phyloP scores from a whole-genome alignment of 2,797 vertebrate species.

The Squalus acanthias region DNA sequence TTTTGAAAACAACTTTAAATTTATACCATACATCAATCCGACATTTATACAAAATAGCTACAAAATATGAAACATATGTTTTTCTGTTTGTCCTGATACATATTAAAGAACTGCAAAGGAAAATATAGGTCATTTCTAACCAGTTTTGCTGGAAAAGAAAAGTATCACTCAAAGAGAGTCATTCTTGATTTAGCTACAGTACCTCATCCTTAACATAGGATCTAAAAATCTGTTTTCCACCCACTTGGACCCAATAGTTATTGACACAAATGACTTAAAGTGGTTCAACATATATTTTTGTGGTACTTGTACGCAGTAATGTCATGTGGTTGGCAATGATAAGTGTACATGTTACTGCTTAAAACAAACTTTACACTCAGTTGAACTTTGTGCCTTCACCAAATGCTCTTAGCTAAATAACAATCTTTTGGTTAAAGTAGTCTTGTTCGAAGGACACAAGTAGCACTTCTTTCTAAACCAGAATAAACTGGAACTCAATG shows the following conservation, averaged over 20 bases:
- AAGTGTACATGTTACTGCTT: conserved; percentile 29
- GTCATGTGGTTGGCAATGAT: background rate
- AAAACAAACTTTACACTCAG: conserved; percentile 16
- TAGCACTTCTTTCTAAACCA: conserved; percentile 21
- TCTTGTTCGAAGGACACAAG: conserved; percentile 21
- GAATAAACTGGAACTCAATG: conserved; percentile 21
- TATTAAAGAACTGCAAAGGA: background rate
- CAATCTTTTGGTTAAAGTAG: conserved; percentile 15
- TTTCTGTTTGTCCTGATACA: background rate
- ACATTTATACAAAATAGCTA: background rate
- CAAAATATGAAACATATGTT: conserved; percentile 21
- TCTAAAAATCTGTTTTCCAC: conserved; percentile 18
- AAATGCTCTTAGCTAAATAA: conserved; percentile 12
- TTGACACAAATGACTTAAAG: conserved; percentile 2
- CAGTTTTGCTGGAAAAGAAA: conserved; percentile 10
- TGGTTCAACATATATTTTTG: conserved; percentile 23
- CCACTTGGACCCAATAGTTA: background rate
- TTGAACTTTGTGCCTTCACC: background rate
- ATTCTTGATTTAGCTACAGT: conserved; percentile 7
- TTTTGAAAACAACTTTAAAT: background rate
- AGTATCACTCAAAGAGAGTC: background rate
- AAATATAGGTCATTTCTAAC: conserved; percentile 19
- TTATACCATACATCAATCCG: conserved; percentile 7
- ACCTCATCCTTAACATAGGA: no score
- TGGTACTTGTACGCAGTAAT: conserved; percentile 7